Base-by-base conservation (phyloP, 2,888 invertebrate species). In the Hoplodrina blanda region DNA sequence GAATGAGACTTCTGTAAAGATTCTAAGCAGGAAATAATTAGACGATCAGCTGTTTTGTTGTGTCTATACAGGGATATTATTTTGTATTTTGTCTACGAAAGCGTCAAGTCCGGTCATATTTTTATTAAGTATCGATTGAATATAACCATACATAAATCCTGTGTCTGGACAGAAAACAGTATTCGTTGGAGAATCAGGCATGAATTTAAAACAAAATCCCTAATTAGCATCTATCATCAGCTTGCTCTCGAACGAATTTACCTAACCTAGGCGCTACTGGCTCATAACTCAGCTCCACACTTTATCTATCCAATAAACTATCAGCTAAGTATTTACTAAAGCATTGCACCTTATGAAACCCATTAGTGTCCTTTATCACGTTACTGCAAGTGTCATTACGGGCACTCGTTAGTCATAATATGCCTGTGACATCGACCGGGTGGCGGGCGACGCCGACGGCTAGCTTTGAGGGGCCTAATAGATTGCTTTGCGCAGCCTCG, bases 321-420 rank as follows among this genome's bases (percentile, higher is more conserved):
- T 68, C 70, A 72, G 30, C 62, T 19, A 55, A 30, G 65, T 80
- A 66, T 77, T 77, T 72, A 76, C 69, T 59, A 71, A 78, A 77
- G 57, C 76, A 53, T 69, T 81, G 66, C 71, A 77, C 77, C 82
- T 79, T 64, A 56, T 55, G 69, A 69, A 57, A 53, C 77, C 61
- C 77, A 82, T 82, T 82, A 82, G 62, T 55, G 57, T 72, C 73
- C 69, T 82, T 78, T 82, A 80, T 84, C 84, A 63, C 69, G 69
- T 75, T 83, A 83, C 78, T 73, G 83, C 78, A 73, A 82, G 79
- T 82, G 82, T 84, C 82, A 82, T 87, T 86, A 86, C 72, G 77
- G 76, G 53, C 49, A 77, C 78, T 84, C 85, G 84, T 85, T 84
- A 85, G 83, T 85, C 83, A 84, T 78, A 75, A 84, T 78, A 75